Percentiles rank a stretch among this genome's conserved stretches.
phyloP scores from a whole-genome alignment of 2,797 vertebrate genomes.

The Pyrocephalus nanus region DNA sequence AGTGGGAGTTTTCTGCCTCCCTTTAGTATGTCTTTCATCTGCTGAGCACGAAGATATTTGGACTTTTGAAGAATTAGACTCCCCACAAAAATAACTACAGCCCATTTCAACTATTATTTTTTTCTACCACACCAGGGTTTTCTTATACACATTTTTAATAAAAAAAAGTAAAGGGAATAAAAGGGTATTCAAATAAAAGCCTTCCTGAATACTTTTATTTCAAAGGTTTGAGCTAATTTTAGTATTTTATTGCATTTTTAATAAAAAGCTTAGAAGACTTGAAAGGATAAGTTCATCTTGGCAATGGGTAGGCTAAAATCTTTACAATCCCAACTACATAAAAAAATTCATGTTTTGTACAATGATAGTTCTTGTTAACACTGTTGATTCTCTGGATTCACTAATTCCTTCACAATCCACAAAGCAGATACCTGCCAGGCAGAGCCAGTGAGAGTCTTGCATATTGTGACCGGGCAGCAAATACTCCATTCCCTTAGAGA shows the following conservation, averaged over 20 bases:
- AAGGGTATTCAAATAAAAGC: conserved; percentile 36
- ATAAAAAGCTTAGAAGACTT: conserved; percentile 36
- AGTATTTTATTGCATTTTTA: conserved; percentile 39
- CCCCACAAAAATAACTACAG: background rate
- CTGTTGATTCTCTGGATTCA: background rate
- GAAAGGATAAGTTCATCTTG: conserved; percentile 9
- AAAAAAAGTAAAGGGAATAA: conserved; percentile 1
- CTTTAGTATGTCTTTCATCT: background rate
- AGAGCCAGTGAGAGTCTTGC: background rate
- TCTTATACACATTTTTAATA: background rate
- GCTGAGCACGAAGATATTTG: background rate
- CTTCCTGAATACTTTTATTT: conserved; percentile 15
- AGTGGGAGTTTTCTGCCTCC: background rate
- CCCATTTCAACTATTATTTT: background rate
- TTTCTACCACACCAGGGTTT: background rate
- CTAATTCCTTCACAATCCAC: background rate
- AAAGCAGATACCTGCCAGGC: background rate
- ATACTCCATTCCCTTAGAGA: background rate
- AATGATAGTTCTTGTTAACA: background rate
- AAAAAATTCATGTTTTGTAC: background rate
- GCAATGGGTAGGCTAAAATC: background rate
- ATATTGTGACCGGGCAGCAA: background rate
- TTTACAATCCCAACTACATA: background rate
- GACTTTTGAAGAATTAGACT: background rate
- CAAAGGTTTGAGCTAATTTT: background rate